These are phyloP conservation scores for Mystacides longicornis DNA, from an alignment of 2,888 invertebrate genomes.

Conservation along the genomic window DNA sequence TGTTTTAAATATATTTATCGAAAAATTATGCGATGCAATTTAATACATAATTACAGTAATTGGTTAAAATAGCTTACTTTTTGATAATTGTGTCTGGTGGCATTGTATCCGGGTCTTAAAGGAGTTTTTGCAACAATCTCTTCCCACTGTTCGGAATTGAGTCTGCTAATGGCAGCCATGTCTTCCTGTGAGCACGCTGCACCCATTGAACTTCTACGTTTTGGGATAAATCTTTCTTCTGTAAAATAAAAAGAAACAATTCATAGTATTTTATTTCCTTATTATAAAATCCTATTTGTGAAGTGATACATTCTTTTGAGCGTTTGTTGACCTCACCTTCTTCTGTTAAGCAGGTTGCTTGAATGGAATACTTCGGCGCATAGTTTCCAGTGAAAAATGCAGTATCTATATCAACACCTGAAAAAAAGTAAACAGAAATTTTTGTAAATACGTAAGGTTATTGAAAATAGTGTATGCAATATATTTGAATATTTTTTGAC, in stretches of 20 bases:
- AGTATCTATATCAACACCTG: conserved; percentile 51
- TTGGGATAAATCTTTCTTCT: conserved; percentile 45
- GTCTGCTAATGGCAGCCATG: conserved; percentile 38
- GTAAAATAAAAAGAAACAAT: conserved; percentile 21
- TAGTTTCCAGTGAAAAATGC: conserved; percentile 58
- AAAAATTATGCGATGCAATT: background rate
- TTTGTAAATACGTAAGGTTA: background rate
- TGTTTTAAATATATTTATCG: background rate
- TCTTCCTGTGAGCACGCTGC: conserved; percentile 42
- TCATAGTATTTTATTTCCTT: background rate
- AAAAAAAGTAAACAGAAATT: background rate
- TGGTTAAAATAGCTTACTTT: conserved; percentile 34
- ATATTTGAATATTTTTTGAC: background rate
- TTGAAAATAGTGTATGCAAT: background rate
- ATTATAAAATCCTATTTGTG: no score
- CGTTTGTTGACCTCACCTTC: conserved; percentile 42
- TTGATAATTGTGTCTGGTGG: conserved; percentile 52
- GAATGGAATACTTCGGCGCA: conserved; percentile 54
- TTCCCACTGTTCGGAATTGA: conserved; percentile 49
- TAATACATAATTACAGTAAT: background rate
- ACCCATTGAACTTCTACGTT: conserved; percentile 42
- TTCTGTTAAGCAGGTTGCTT: conserved; percentile 47
- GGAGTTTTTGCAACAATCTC: conserved; percentile 49
- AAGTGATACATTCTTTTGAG: no score
- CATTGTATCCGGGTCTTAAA: conserved; percentile 49